These are phyloP conservation scores for Pelagia noctiluca DNA, from an alignment of 30 jellyfish, hydroid and myxozoan genomes.

Conservation along the genomic window DNA sequence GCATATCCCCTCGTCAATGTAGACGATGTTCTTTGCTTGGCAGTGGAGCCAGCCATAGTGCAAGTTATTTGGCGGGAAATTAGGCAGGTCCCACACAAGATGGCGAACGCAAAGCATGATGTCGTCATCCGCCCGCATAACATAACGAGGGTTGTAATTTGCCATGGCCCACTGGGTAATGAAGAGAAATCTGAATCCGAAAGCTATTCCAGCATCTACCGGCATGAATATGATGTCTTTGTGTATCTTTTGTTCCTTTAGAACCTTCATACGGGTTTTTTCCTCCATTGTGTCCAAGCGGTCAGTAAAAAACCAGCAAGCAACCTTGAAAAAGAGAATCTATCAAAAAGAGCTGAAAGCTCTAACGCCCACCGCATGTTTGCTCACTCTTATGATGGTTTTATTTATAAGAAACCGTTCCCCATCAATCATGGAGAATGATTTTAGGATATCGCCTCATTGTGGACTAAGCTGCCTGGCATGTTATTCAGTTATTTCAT, in stretches of 20 bases:
- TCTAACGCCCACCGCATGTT: too few relatives aligned
- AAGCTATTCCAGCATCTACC: conserved; percentile 31
- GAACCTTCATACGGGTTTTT: not conserved
- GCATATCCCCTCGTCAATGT: conserved; percentile 70
- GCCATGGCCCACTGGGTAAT: conserved; percentile 60
- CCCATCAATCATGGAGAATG: too few relatives aligned
- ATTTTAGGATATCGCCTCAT: too few relatives aligned
- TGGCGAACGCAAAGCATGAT: conserved; percentile 74
- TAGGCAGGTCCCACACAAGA: conserved; percentile 5
- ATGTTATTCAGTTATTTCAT: too few relatives aligned
- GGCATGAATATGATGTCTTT: conserved; percentile 54
- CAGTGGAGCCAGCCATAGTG: conserved; percentile 75
- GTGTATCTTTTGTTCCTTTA: conserved; percentile 1
- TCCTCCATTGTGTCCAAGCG: conserved; percentile 35
- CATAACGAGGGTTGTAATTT: conserved; percentile 31
- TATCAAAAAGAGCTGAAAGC: too few relatives aligned
- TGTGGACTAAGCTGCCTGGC: too few relatives aligned
- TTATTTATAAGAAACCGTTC: too few relatives aligned
- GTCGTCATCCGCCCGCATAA: conserved; percentile 79
- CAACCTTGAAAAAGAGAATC: conserved; percentile 25
- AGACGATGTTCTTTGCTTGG: conserved; percentile 50
- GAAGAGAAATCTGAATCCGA: conserved; percentile 66
- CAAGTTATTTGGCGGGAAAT: conserved; percentile 38
- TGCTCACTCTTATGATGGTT: too few relatives aligned
- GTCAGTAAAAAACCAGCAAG: conserved; percentile 64